Conservation (phyloP, 2,797 vertebrate species). For the Melanotaenia boesemani region DNA sequence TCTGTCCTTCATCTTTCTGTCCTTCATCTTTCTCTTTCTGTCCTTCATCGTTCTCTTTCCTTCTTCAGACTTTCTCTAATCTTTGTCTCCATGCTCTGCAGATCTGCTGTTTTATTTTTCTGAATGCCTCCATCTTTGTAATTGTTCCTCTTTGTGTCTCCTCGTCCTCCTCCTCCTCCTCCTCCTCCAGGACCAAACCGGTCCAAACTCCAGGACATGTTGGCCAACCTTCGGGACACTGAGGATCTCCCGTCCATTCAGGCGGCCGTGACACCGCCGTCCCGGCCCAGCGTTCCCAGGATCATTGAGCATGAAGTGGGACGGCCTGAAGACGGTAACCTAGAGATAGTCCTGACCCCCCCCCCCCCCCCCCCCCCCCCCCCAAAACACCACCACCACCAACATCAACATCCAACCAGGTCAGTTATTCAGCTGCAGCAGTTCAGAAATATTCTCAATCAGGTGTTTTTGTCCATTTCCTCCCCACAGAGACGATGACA, state of each 20-base stretch:
- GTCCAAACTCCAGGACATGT: conserved; percentile 99
- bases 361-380: conserved; percentile 88
- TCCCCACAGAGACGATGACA: conserved; percentile 87
- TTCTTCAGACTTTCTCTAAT: no score
- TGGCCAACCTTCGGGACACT: conserved; percentile 97
- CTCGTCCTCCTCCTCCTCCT: no score
- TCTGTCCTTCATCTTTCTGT: no score
- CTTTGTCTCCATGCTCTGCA: no score
- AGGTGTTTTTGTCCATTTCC: not conserved
- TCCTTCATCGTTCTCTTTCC: no score
- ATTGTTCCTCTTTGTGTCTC: no score
- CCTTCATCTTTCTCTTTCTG: no score
- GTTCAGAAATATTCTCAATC: not conserved
- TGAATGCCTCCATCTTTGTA: no score
- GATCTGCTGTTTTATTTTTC: no score
- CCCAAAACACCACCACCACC: conserved; percentile 49
- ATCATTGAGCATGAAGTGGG: conserved; percentile 92
- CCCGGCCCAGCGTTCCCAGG: conserved; percentile 89
- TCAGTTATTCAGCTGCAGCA: not conserved
- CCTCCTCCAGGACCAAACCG: conserved; percentile 79
- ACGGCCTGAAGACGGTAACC: conserved; percentile 92
- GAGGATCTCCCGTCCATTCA: conserved; percentile 96
- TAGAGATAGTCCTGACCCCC: no score
- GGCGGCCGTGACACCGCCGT: conserved; percentile 88
- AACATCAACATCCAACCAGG: no score